Evolutionary conservation across 2,888 invertebrate genomes (phyloP).

Genomic region (Epinotia demarniana): DNA sequence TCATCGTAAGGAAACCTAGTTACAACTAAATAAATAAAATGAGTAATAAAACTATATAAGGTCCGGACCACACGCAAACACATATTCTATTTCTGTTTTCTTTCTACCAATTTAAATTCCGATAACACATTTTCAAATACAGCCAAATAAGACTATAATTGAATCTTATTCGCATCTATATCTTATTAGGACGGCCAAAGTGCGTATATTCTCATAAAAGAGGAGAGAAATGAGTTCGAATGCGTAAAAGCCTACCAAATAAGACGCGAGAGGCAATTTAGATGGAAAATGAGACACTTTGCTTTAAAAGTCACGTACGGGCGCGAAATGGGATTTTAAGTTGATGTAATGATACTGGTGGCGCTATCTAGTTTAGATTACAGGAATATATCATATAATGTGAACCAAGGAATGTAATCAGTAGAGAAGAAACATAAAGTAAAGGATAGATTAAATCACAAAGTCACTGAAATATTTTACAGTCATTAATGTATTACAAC

Average conservation of each 20-base stretch:
- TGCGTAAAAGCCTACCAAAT: slow-evolving; percentile 68
- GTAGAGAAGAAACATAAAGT: not conserved
- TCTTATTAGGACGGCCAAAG: slow-evolving; percentile 66
- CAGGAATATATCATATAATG: not conserved
- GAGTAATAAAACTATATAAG: not conserved
- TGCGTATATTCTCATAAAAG: slow-evolving; percentile 74
- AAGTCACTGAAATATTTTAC: too few species aligned
- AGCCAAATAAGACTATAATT: slow-evolving; percentile 49
- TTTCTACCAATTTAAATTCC: slow-evolving; percentile 42
- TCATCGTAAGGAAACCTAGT: not conserved
- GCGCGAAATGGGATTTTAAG: slow-evolving; percentile 43
- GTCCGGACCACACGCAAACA: not conserved
- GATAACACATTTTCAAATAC: slow-evolving; percentile 58
- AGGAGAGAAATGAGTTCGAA: slow-evolving; percentile 76
- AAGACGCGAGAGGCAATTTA: slow-evolving; percentile 79
- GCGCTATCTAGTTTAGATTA: slow-evolving; percentile 64
- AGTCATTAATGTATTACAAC: too few species aligned
- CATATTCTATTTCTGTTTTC: slow-evolving; percentile 3
- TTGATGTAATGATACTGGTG: slow-evolving; percentile 51
- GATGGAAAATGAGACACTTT: slow-evolving; percentile 78
- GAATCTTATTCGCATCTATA: slow-evolving; percentile 49
- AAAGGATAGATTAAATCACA: too few species aligned
- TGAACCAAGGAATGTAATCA: not conserved
- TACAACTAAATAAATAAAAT: not conserved
- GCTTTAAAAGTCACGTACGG: slow-evolving; percentile 75